Base-by-base conservation (phyloP, 1,140 invertebrate species). In the Drosophila willistoni region DNA sequence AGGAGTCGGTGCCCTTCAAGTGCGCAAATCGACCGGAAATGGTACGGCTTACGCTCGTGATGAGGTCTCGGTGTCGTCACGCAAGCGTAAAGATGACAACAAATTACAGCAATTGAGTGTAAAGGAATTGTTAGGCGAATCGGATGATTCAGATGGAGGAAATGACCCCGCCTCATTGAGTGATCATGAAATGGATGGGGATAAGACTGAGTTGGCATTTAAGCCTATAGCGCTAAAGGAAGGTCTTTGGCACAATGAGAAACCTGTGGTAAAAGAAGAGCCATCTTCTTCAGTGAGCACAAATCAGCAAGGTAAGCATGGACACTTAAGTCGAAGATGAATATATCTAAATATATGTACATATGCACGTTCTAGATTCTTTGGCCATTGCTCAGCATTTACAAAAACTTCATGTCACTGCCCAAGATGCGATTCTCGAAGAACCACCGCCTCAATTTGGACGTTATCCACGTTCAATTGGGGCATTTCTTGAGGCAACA, bases 151-250 rank as follows among this genome's bases (percentile, higher is more conserved):
- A 13, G 81, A 81, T 14, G 81, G 55, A 0, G 81, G 55, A 0
- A 78, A 80, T 34, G 82, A 91, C n/a, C 57, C 73, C 55, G 62
- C 10, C 17, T 17, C 33, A 19, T 33, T 59, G 56, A 82, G 69
- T 59, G 83, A 89, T 12, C 41, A 56, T 33, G 80, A 83, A 17
- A 47, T 47, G 4, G 83, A 79, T 19, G 68, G 44, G 14, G 75
- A 91, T 71, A 92, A 92, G 91, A 91, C 90, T 90, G 90, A 91
- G 44, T 61, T 84, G 72, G 73, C 65, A 22, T 67, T 73, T 13
- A 74, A 72, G 55, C 90, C 90, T 22, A 79, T 91, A 39, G 72
- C 79, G 57, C 59, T 91, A 0, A 86, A 57, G 57, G 90, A 91
- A 71, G 86, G 75, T 34, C 84, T 91, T 7, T 91, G 90, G 90